Evolutionary conservation across 2,113 vertebrate genomes (phyloP).

Genomic region (Jacana jacana): DNA sequence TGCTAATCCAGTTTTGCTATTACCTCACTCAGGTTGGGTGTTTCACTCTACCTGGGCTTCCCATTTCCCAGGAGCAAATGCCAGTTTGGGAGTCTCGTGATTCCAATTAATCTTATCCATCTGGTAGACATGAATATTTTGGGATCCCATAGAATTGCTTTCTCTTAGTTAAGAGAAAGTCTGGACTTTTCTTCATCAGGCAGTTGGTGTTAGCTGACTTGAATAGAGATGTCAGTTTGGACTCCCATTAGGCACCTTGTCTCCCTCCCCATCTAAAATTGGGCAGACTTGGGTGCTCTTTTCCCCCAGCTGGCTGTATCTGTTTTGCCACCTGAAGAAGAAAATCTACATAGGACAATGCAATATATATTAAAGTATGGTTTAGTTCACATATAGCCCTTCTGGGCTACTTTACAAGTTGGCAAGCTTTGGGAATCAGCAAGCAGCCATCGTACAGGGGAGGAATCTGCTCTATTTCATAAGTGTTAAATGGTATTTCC

Average conservation of each 20-base stretch:
- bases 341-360: background rate
- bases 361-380: background rate
- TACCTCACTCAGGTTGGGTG: background rate
- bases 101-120: background rate
- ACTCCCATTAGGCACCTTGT: background rate
- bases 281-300: background rate
- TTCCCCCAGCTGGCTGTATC: background rate
- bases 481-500: conserved; percentile 20
- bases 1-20: conserved; percentile 35
- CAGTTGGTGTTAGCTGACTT: background rate
- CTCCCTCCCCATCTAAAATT: background rate
- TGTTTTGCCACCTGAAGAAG: background rate
- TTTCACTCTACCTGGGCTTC: background rate
- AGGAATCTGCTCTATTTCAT: background rate
- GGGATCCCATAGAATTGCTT: background rate
- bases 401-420: conserved; percentile 41
- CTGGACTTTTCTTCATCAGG: background rate
- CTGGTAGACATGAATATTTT: background rate
- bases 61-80: background rate
- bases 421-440: conserved; percentile 1
- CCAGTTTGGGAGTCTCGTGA: background rate
- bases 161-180: background rate
- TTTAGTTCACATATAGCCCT: background rate
- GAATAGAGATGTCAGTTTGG: background rate
- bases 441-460: background rate